Evolutionary conservation across 2,797 vertebrate genomes (phyloP), one percentile per base, ranked within the genome.

Genomic region (Gymnoscopelus braueri): DNA sequence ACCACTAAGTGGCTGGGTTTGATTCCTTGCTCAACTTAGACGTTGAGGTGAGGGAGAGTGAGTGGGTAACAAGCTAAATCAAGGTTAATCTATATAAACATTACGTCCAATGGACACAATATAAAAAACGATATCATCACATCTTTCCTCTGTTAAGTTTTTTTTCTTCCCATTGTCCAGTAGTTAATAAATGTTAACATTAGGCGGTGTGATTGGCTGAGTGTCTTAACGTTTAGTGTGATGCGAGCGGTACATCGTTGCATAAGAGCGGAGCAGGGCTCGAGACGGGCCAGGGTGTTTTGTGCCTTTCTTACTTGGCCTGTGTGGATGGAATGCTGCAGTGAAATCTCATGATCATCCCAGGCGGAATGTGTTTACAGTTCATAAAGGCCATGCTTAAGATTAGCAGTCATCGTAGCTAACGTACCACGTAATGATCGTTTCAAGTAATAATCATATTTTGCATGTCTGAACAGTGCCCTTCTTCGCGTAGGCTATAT

Each of bases 221-320:
- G 69, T 77, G 65, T 64, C 13, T 72, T 26, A 0, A 49, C 26
- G 64, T 73, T 50, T 26, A 63, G 70, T 64, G 24, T 51, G 61
- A 63, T 39, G 29, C 53, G 44, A 63, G 51, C 48, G 55, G 65
- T 67, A n/a, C 9, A 35, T 65, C 67, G 49, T 65, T 79, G 63
- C 62, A 19, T 62, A 69, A 82, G 69, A 84, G 72, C 47, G 5
- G 15, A 26, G 39, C 26, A 48, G 55, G 44, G 60, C 44, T 64
- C 67, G 50, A 79, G 57, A 69, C 55, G 24, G 51, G 59, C 63
- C 49, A 15, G 48, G 13, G 48, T 50, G 32, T 35, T 35, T 6
- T 5, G 32, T 35, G 32, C 4, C 2, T 35, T 35, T 67, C 51
- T 26, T 50, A 6, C 14, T 51, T 23, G 52, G 50, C 58, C 29